Conservation (phyloP, 2,113 vertebrate genomes). For the Siniperca chuatsi region DNA sequence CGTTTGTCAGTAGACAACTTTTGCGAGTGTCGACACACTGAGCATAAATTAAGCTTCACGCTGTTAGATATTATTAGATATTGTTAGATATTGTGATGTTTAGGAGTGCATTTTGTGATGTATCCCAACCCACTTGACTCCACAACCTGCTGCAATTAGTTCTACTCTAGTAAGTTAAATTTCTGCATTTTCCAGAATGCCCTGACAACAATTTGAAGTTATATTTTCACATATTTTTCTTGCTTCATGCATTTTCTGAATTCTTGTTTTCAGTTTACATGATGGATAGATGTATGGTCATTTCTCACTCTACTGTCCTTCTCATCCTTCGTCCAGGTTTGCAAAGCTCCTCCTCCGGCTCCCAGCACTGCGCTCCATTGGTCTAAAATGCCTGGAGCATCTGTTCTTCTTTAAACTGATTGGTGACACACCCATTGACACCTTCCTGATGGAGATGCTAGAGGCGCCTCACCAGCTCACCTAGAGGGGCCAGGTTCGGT, state of each 20-base stretch:
- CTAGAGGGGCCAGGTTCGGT: slow-evolving; percentile 74
- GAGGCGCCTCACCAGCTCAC: slow-evolving; percentile 94
- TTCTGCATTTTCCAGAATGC: neutral
- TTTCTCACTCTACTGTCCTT: neutral
- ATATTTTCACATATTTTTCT: neutral
- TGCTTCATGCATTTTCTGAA: neutral
- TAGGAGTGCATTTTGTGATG: neutral
- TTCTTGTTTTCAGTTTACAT: neutral
- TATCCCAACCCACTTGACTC: neutral
- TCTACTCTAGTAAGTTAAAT: neutral
- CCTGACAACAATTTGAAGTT: neutral
- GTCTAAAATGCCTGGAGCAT: slow-evolving; percentile 94
- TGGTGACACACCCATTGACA: slow-evolving; percentile 95
- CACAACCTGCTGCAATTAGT: neutral
- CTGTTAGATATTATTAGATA: neutral
- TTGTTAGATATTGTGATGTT: neutral
- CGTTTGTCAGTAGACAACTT: neutral
- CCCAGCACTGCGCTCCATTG: slow-evolving; percentile 91
- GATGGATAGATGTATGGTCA: neutral
- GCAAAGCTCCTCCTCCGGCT: slow-evolving; percentile 95
- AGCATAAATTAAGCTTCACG: neutral
- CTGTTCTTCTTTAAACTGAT: slow-evolving; percentile 97
- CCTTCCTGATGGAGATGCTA: slow-evolving; percentile 97
- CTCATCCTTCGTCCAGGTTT: slow-evolving; percentile 81
- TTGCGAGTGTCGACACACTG: neutral